A percentile compares a stretch with the other conserved stretches of the same genome.
Conservation (phyloP, 1,140 invertebrate genomes). For the Drosophila nigromelanica region DNA sequence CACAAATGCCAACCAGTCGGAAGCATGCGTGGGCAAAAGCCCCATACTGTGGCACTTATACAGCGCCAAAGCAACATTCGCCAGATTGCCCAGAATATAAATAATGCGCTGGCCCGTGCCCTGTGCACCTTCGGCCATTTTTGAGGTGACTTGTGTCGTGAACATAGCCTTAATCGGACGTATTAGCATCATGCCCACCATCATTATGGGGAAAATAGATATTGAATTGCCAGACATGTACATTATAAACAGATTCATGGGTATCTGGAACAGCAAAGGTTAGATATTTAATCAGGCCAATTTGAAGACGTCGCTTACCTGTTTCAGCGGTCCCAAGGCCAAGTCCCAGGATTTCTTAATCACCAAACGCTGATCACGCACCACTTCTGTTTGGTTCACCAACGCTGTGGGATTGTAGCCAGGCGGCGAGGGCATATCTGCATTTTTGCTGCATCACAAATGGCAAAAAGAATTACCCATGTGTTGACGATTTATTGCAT, state of each 20-base stretch:
- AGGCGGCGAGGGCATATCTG: conserved; percentile 90
- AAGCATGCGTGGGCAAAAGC: conserved; percentile 97
- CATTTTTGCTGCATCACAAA: conserved; percentile 65
- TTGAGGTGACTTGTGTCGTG: conserved; percentile 95
- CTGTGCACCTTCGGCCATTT: conserved; percentile 97
- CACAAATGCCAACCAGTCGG: conserved; percentile 99
- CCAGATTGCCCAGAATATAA: conserved; percentile 97
- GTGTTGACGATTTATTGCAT: background rate
- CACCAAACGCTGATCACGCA: conserved; percentile 91
- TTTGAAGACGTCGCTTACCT: conserved; percentile 32
- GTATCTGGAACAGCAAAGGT: conserved; percentile 85
- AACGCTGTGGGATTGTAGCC: conserved; percentile 91
- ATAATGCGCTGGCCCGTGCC: conserved; percentile 96
- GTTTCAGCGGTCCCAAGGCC: conserved; percentile 92
- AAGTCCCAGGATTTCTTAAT: conserved; percentile 99
- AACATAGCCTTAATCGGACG: conserved; percentile 97
- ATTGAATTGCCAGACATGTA: conserved; percentile 99
- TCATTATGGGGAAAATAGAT: conserved; percentile 99
- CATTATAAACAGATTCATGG: conserved; percentile 99
- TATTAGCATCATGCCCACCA: conserved; percentile 99
- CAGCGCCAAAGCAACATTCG: conserved; percentile 95
- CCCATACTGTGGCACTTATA: conserved; percentile 99
- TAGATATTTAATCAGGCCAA: background rate
- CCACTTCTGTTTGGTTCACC: conserved; percentile 89
- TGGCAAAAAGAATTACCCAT: conserved; percentile 1